Evolutionary conservation across 2,888 invertebrate species (phyloP), one percentile per base, ranked within the genome.

Genomic region (Meteorus cinctellus): DNA sequence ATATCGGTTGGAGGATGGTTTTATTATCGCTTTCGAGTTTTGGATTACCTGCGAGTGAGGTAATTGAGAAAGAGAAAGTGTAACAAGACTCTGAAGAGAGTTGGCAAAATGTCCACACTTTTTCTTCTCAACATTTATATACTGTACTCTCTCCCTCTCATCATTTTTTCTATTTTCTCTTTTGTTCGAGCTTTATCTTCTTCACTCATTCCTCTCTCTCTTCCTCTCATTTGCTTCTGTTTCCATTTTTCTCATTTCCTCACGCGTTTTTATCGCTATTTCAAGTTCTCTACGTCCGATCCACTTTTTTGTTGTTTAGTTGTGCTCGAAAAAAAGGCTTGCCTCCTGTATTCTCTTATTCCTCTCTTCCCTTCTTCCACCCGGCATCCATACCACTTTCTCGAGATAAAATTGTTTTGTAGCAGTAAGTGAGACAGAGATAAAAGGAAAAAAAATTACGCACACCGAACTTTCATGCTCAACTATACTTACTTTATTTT

Each of bases 21-120:
- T 62, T 62, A 62, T 72, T 45, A 63, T 62, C 60, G 41, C 41
- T 10, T 34, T 29, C 62, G 14, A 55, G 12, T 60, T 60, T 72
- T 48, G 72, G 72, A 72, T 72, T 72, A 72, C 72, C 65, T 45
- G 72, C 34, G 34, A 72, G 62, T 60, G 63, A 72, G 48, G 14
- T 16, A 48, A 48, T 48, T 48, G 16, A 4, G n/a, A n/a, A 16
- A 48, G 16, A 48, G 48, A 48, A 41, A 60, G 62, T 72, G 71
- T 60, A 34, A 62, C 27, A 27, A 62, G 60, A 62, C 24, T 31
- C 14, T 8, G 16, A 62, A 16, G 27, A 62, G 60, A 62, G 60
- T 62, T 24, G 60, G 5, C 19, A 14, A 2, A 45, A 12, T 45
- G 45, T 45, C 12, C 14, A 3, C n/a, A n/a, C 48, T 48, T 48